These are phyloP conservation scores for Cotesia typhae DNA, from an alignment of 1,140 invertebrate genomes.

Conservation along the genomic window DNA sequence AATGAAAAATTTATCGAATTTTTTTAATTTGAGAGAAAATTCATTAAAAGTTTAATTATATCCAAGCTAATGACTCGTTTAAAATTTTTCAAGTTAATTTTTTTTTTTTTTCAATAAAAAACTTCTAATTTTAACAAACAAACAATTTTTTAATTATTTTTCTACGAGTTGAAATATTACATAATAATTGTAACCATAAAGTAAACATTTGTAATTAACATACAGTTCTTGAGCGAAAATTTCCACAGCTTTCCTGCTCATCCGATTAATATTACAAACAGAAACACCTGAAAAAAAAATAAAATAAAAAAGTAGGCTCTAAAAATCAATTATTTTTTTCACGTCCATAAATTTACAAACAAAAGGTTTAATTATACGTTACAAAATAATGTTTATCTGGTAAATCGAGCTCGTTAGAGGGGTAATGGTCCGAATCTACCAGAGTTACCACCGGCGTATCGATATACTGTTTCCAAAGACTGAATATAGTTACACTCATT, in stretches of 20 bases:
- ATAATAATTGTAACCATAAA: too few species aligned
- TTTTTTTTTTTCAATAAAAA: neutral
- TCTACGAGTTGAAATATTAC: slow-evolving; percentile 30
- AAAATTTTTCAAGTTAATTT: too few species aligned
- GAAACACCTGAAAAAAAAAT: slow-evolving; percentile 45
- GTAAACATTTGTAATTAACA: too few species aligned
- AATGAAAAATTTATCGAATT: too few species aligned
- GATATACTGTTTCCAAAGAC: slow-evolving; percentile 38
- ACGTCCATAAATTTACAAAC: neutral
- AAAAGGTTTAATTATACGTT: slow-evolving; percentile 32
- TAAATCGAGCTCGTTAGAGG: slow-evolving; percentile 42
- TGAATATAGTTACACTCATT: slow-evolving; percentile 41
- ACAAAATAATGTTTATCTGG: slow-evolving; percentile 46
- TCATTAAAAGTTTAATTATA: too few species aligned
- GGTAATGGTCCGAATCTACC: slow-evolving; percentile 48
- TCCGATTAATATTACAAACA: slow-evolving; percentile 52
- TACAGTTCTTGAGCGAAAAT: slow-evolving; percentile 45
- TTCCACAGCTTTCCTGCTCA: slow-evolving; percentile 44
- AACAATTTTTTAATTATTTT: neutral
- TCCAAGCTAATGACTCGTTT: too few species aligned
- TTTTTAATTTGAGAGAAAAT: too few species aligned
- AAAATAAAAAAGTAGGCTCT: neutral
- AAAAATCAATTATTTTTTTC: neutral
- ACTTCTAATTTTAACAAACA: slow-evolving; percentile 37
- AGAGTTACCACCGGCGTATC: slow-evolving; percentile 43